Base-by-base conservation (phyloP, 2,797 vertebrate species). In the Pangasius mekongensis region DNA sequence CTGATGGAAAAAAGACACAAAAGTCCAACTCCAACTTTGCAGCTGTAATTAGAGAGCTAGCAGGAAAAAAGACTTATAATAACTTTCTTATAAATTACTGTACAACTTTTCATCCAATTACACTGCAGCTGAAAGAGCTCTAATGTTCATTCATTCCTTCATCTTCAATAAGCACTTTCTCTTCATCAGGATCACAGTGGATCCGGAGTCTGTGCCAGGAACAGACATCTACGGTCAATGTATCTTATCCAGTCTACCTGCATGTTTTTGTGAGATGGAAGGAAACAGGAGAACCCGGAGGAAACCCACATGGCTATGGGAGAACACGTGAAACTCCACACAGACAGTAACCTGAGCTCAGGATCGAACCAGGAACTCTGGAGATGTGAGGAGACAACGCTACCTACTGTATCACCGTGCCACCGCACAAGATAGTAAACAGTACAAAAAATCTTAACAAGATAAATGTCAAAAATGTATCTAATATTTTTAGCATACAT, bases 1-100 rank as follows among this genome's bases (percentile, higher is more conserved):
- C 56, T 62, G 56, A 62, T 0, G 14, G 16, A 39, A 39, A 39
- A 83, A 83, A 83, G 43, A 66, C 56, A 60, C 10, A 36, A 62
- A 62, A 62, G 76, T 56, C 76, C 56, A 82, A 16, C 6, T 67
- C 62, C 18, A 84, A 67, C 43, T 84, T 3, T 67, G 43, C 27
- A 84, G 82, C 62, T 67, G 62, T 67, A 84, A 84, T 84, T 84
- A 84, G 62, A 67, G 43, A 33, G 62, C 82, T 67, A 67, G 62
- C 82, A 67, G 62, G 62, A 33, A 83, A n/a, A 83, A 58, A 39
- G 4, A 67, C 11, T 83, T 83, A 30, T 66, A 64, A 83, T 47
- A 49, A 83, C 60, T 66, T 66, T 66, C 8, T 66, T 66, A 83
- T 30, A 66, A n/a, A 83, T 49, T 49, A 30, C 16, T 30, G 39